A percentile compares a stretch with the other conserved stretches of the same genome.
Conservation (phyloP, 2,113 vertebrate genomes). For the Promerops cafer region DNA sequence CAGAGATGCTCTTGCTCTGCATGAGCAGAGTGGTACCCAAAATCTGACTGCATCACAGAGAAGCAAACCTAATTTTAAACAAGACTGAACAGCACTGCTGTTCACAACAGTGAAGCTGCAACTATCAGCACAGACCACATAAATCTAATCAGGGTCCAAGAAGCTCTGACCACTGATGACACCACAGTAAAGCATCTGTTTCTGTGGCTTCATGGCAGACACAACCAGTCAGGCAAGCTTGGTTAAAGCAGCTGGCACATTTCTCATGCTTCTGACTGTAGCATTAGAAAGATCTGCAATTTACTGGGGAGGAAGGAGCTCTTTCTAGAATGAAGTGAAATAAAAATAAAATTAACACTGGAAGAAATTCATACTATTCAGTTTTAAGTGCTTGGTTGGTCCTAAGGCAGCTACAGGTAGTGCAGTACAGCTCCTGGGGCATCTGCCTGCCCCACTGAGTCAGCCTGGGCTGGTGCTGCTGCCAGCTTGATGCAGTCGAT, state of each 20-base stretch:
- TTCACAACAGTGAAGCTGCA: neutral
- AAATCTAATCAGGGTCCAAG: neutral
- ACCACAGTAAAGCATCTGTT: neutral
- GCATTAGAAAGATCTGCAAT: neutral
- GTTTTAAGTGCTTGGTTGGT: neutral
- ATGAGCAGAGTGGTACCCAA: neutral
- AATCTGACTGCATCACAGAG: neutral
- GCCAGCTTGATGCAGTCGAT: neutral
- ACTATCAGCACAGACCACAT: neutral
- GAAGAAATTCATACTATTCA: neutral
- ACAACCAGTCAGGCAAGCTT: neutral
- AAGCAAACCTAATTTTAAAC: conserved; percentile 10
- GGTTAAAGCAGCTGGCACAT: neutral
- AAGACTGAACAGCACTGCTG: neutral
- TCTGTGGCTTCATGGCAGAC: neutral
- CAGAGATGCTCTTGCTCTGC: neutral
- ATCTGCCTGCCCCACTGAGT: neutral
- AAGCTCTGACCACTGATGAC: neutral
- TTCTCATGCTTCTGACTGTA: neutral
- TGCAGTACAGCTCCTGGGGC: neutral
- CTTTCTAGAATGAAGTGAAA: neutral
- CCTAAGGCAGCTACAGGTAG: neutral
- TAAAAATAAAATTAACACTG: neutral
- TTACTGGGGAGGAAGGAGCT: neutral
- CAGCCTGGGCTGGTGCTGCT: neutral